Percentiles rank a stretch among this genome's conserved stretches.
Conservation (phyloP, 2,113 vertebrate genomes). For the Pollachius pollachius region DNA sequence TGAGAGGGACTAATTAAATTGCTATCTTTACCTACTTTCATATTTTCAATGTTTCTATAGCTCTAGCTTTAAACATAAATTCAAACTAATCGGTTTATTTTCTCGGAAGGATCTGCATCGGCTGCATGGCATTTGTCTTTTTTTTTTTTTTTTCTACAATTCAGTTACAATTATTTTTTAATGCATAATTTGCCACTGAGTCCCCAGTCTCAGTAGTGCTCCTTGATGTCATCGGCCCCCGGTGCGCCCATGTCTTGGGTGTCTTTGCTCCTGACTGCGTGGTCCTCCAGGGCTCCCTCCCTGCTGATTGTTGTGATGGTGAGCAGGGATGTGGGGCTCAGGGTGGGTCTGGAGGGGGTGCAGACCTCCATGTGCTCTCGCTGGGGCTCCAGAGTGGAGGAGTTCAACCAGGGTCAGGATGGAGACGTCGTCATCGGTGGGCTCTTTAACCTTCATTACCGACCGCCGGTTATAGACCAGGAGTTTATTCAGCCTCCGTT, state of each 20-base stretch:
- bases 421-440: slow-evolving; percentile 68
- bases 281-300: slow-evolving; percentile 12
- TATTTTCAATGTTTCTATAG: too few relatives aligned
- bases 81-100: too few relatives aligned
- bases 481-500: slow-evolving; percentile 41
- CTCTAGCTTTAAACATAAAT: too few relatives aligned
- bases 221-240: not conserved
- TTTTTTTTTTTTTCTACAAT: slow-evolving; percentile 20
- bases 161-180: slow-evolving; percentile 33
- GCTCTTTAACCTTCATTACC: slow-evolving; percentile 58
- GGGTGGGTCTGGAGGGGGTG: slow-evolving; percentile 23
- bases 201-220: too few relatives aligned
- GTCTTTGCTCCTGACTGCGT: slow-evolving; percentile 23
- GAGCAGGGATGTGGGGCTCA: slow-evolving; percentile 38
- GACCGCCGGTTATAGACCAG: slow-evolving; percentile 30
- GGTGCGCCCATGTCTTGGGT: slow-evolving; percentile 36
- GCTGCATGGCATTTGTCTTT: too few relatives aligned
- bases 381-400: slow-evolving; percentile 23
- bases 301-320: slow-evolving; percentile 41
- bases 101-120: too few relatives aligned
- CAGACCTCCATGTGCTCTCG: slow-evolving; percentile 46
- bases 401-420: slow-evolving; percentile 44
- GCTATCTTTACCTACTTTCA: too few relatives aligned
- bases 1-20: not conserved
- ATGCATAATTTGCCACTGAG: too few relatives aligned